A percentile compares a stretch with the other conserved stretches of the same genome.
These are phyloP conservation scores for Temnothorax nylanderi DNA, from an alignment of 1,140 invertebrate genomes.

Conservation along the genomic window DNA sequence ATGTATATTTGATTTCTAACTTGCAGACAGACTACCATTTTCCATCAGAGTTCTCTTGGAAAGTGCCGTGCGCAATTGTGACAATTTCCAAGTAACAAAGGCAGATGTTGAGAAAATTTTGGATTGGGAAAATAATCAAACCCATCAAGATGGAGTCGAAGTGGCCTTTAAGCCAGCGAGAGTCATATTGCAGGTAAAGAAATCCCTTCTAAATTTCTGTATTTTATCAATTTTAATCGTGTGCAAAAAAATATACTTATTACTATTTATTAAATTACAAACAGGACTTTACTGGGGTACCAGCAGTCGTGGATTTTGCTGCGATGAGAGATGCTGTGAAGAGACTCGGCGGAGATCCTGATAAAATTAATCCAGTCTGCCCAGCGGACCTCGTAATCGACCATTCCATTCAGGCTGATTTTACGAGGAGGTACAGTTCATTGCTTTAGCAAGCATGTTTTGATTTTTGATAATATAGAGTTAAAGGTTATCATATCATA, in stretches of 20 bases:
- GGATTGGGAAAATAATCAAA: slow-evolving; percentile 94
- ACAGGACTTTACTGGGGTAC: slow-evolving; percentile 98
- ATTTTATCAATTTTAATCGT: background rate
- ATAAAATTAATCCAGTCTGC: slow-evolving; percentile 98
- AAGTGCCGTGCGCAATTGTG: slow-evolving; percentile 98
- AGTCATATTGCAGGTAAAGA: slow-evolving; percentile 95
- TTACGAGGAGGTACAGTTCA: slow-evolving; percentile 91
- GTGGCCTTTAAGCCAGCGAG: slow-evolving; percentile 98
- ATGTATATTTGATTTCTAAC: slow-evolving; percentile 27
- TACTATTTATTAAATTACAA: slow-evolving; percentile 63
- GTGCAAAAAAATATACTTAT: background rate
- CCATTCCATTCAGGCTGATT: slow-evolving; percentile 99
- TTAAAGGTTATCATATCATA: slow-evolving; percentile 37
- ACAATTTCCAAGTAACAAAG: slow-evolving; percentile 95
- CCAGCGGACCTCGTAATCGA: slow-evolving; percentile 99
- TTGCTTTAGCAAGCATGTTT: background rate
- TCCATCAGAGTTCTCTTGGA: slow-evolving; percentile 97
- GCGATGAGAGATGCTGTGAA: slow-evolving; percentile 99
- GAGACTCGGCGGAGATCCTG: slow-evolving; percentile 93
- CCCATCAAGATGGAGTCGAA: slow-evolving; percentile 91
- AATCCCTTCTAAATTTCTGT: background rate
- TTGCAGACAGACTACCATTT: slow-evolving; percentile 93
- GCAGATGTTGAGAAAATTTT: slow-evolving; percentile 96
- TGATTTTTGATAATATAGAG: background rate
- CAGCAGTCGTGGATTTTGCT: slow-evolving; percentile 99